Conservation (phyloP, 64 coral and sea anemone genomes). For the Astreopora myriophthalma region DNA sequence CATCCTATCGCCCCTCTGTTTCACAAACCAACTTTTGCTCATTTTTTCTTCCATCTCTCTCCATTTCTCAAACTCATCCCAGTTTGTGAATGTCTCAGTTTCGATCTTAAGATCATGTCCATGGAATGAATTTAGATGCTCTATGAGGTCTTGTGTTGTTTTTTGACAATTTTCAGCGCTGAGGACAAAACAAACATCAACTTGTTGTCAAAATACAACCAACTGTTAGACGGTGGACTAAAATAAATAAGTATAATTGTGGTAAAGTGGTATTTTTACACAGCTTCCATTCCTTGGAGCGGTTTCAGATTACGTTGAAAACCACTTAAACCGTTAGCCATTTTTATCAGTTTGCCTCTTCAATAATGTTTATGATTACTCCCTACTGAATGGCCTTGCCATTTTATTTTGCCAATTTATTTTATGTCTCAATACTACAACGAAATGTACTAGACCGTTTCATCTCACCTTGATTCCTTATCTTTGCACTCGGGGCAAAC, state of each 20-base stretch:
- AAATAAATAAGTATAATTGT: too few species aligned
- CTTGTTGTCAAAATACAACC: background rate
- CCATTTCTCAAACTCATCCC: background rate
- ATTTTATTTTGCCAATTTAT: background rate
- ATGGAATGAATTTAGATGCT: background rate
- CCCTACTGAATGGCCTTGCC: too few species aligned
- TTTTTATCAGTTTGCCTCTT: too few species aligned
- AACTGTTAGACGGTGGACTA: too few species aligned
- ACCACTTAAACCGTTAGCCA: background rate
- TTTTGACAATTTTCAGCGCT: background rate
- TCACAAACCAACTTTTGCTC: background rate
- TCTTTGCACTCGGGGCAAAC: slow-evolving; percentile 1
- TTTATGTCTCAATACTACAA: background rate
- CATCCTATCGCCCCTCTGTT: background rate
- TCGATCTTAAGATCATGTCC: background rate
- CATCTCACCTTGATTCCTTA: slow-evolving; percentile 17
- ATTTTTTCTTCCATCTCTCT: background rate
- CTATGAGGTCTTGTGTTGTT: background rate
- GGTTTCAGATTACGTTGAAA: too few species aligned
- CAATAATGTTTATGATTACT: too few species aligned
- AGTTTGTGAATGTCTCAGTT: background rate
- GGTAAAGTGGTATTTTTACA: too few species aligned
- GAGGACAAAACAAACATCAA: background rate
- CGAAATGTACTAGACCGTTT: background rate
- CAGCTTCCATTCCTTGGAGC: too few species aligned